Conservation (phyloP, 2,113 vertebrate genomes). For the Gopherus flavomarginatus region DNA sequence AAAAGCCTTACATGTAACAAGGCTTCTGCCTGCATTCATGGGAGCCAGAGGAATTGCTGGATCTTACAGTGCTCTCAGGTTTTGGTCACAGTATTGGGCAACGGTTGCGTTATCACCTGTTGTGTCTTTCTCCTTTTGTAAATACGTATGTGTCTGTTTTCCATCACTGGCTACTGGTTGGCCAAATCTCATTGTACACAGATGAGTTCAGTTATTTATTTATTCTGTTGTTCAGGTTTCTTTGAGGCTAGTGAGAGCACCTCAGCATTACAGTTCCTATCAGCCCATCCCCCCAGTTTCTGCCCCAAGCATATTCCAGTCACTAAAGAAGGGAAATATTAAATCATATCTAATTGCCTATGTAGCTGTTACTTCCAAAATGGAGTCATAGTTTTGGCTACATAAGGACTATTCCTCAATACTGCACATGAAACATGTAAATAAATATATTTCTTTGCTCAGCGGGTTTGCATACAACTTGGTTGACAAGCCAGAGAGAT, state of each 20-base stretch:
- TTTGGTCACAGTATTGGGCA: slow-evolving; percentile 13
- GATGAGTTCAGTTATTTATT: slow-evolving; percentile 55
- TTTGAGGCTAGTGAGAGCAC: slow-evolving; percentile 45
- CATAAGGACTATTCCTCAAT: slow-evolving; percentile 51
- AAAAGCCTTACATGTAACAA: slow-evolving; percentile 33
- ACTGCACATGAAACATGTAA: slow-evolving; percentile 27
- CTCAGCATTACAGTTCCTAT: background rate
- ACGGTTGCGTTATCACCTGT: slow-evolving; percentile 54
- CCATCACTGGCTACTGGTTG: slow-evolving; percentile 62
- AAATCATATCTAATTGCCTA: slow-evolving; percentile 14
- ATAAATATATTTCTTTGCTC: slow-evolving; percentile 46
- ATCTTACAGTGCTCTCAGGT: slow-evolving; percentile 28
- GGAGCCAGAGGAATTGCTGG: slow-evolving; percentile 36
- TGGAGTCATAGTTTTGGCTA: slow-evolving; percentile 41
- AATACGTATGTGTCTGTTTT: slow-evolving; percentile 40
- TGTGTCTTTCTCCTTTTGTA: slow-evolving; percentile 59
- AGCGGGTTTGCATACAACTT: background rate
- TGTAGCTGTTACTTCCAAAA: slow-evolving; percentile 24
- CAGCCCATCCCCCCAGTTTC: background rate
- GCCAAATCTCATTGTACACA: slow-evolving; percentile 24
- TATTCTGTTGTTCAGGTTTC: slow-evolving; percentile 53
- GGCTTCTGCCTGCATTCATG: slow-evolving; percentile 46
- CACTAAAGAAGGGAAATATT: slow-evolving; percentile 55
- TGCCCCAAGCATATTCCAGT: slow-evolving; percentile 65
- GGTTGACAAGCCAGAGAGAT: slow-evolving; percentile 27